Base-by-base conservation (phyloP, 2,888 invertebrate genomes). In the Allophyes oxyacanthae region DNA sequence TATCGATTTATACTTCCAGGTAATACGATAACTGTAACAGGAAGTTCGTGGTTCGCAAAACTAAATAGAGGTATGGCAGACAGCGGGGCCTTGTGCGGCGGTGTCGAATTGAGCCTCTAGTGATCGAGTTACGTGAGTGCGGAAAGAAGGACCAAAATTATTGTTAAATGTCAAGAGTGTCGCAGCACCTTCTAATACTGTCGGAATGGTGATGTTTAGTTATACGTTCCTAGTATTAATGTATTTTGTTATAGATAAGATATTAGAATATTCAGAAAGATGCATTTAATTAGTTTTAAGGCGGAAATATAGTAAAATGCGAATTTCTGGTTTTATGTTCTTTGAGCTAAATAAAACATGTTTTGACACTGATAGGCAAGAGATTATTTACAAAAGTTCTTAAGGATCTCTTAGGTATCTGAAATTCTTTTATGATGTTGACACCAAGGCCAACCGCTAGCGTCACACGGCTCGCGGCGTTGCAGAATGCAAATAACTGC, bases 11-110 rank as follows among this genome's bases (percentile, higher is more conserved):
- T 58, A 65, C 46, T 79, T 71, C 75, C 46, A 49, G 55, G 77
- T 73, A 78, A 71, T 49, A 51, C 25, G 64, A 72, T 75, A 72
- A 66, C 54, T 62, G 70, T 72, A 72, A 66, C 78, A 75, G 71
- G 77, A 75, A 76, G 71, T 68, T 55, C 38, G 64, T 64, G 61
- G 45, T 75, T 65, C 43, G 54, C 59, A 45, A 45, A 64, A 62
- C 60, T 61, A 64, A 67, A 69, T 65, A 64, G 43, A 54, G 44
- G 45, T 40, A 59, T 64, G 72, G 68, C 58, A 77, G 75, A 71
- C 77, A 64, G 71, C 77, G 57, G 51, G 62, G 68, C 64, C 67
- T 62, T 60, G 70, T 63, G 57, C 13, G 61, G 1, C 38, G 62
- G 40, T n/a, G 48, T 56, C 44, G 32, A 33, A 36, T 49, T 40